phyloP scores from a whole-genome alignment of 2,113 vertebrate species.

The Mus pahari region DNA sequence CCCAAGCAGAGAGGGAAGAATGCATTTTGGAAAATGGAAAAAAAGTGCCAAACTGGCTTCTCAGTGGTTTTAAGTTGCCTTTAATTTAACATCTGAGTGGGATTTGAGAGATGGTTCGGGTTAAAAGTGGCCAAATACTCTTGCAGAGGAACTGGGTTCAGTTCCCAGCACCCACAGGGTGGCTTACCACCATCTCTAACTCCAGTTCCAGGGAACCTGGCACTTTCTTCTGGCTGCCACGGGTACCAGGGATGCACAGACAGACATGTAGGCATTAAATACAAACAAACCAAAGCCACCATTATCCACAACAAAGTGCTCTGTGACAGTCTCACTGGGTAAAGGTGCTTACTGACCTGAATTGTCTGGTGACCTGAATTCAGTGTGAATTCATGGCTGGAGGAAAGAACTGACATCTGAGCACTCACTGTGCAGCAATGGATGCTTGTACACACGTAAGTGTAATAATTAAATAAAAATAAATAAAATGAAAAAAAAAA shows the following conservation, averaged over 20 bases:
- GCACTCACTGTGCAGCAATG: neutral
- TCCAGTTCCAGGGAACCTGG: neutral
- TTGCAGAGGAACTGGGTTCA: neutral
- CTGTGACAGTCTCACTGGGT: neutral
- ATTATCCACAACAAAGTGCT: neutral
- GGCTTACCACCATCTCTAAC: neutral
- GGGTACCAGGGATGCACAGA: neutral
- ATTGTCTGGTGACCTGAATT: neutral
- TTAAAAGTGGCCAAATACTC: neutral
- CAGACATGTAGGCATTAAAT: neutral
- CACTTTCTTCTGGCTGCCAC: neutral
- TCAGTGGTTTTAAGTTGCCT: neutral
- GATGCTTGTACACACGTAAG: neutral
- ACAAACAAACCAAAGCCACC: neutral
- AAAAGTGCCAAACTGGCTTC: neutral
- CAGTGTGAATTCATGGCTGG: neutral
- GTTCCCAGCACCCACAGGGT: neutral
- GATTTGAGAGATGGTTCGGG: no score
- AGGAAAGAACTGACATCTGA: neutral
- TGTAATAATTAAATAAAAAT: no score
- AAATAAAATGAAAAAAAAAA: no score
- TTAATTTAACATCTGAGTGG: neutral
- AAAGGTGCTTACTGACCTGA: neutral
- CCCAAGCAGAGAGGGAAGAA: neutral
- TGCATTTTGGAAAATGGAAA: neutral